Base-by-base conservation (phyloP, 2,888 invertebrate genomes). In the Salpingus planirostris region DNA sequence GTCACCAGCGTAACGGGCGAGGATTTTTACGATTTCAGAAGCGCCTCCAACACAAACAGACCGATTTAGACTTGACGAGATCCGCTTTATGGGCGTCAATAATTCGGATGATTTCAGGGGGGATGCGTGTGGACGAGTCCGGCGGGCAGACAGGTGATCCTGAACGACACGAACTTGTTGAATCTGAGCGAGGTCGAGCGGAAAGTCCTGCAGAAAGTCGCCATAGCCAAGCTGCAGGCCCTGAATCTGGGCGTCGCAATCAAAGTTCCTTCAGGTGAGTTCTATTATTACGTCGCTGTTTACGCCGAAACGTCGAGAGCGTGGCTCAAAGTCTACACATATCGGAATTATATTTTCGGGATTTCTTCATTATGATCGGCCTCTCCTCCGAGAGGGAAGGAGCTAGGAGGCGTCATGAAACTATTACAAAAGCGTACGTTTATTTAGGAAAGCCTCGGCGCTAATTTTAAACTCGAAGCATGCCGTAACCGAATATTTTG, bases 171-270 rank as follows among this genome's bases (percentile, higher is more conserved):
- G 23, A 75, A 76, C 28, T 68, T 89, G 50, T 73, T 85, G 37
- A 73, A 78, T 27, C 72, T 91, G 41, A 79, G 78, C 50, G 88
- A 88, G 52, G 72, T 84, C 44, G 89, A 90, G 66, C 68, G 84
- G 37, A 70, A 80, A 43, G 78, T 86, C 30, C 71, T 93, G 38
- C 87, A 87, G 67, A 81, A 86, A 56, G 83, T 93, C 27, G 89
- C 91, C 1, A 69, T 90, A 15, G 84, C 87, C 12, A 80, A 88
- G 60, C 76, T 93, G 36, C 85, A 86, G 60, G 84, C 86, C 48
- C 72, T 89, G 51, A 87, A 88, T 66, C 75, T 91, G 15, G 90
- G 89, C 21, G 82, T 85, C 43, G 69, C 74, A 41, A 74, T 91
- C 54, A 78, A 80, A 64, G 75, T 84, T 58, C 89, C 90, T 28